A percentile compares a stretch with the other conserved stretches of the same genome.
These are phyloP conservation scores for Tetranychus truncatus DNA, from an alignment of 2,888 invertebrate species.

Conservation along the genomic window DNA sequence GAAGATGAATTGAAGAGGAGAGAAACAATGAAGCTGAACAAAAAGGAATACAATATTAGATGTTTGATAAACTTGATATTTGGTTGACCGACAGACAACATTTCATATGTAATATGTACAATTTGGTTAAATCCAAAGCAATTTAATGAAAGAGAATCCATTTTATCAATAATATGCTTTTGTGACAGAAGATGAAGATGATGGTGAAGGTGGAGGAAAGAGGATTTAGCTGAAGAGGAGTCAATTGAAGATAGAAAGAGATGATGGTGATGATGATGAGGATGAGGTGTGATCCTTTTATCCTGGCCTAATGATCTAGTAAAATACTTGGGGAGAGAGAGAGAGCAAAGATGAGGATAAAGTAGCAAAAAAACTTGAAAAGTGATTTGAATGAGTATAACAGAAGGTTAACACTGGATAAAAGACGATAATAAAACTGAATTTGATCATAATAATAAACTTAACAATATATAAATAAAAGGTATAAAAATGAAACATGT, in stretches of 20 bases:
- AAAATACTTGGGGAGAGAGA: slow-evolving; percentile 6
- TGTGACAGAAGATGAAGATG: neutral
- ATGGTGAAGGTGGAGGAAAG: neutral
- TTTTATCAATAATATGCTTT: neutral
- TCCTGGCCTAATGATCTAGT: neutral
- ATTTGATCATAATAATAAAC: neutral
- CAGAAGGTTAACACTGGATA: neutral
- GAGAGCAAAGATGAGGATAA: neutral
- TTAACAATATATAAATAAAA: neutral
- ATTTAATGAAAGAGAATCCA: neutral
- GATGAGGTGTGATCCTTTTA: slow-evolving; percentile 1
- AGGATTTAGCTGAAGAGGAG: neutral
- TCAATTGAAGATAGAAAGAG: neutral
- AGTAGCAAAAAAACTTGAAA: neutral
- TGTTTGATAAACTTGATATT: too few relatives aligned
- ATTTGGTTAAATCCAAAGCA: too few relatives aligned
- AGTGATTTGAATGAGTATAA: neutral
- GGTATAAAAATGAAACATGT: neutral
- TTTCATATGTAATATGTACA: too few relatives aligned
- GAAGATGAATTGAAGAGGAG: too few relatives aligned
- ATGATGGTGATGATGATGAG: neutral
- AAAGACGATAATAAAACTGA: neutral
- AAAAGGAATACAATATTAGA: too few relatives aligned
- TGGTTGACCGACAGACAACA: too few relatives aligned
- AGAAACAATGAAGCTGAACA: too few relatives aligned